Conservation (phyloP, 2,113 vertebrate genomes). For the Ptilorrhoa leucosticta region DNA sequence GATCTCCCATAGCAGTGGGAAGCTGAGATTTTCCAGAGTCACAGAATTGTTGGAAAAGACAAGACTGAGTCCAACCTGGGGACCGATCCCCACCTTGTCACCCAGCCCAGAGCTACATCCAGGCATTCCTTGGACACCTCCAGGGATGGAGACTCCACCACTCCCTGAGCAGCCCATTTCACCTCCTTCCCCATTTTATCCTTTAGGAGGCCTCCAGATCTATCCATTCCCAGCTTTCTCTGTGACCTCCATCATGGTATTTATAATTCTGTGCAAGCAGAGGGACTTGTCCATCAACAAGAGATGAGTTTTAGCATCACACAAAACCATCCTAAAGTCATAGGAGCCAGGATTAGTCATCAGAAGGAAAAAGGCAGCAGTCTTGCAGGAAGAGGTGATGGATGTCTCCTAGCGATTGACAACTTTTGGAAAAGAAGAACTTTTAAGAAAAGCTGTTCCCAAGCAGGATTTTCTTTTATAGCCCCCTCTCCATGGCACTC, state of each 20-base stretch:
- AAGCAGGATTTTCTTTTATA: neutral
- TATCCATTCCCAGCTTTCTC: neutral
- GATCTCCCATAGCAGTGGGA: neutral
- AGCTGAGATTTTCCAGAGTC: neutral
- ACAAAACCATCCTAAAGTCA: neutral
- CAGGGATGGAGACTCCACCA: neutral
- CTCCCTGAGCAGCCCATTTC: neutral
- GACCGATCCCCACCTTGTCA: neutral
- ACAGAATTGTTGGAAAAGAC: neutral
- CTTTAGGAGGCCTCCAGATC: neutral
- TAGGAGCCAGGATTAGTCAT: rapidly evolving
- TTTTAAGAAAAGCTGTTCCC: neutral
- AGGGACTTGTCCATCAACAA: neutral
- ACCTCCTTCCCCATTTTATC: neutral
- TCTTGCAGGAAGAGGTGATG: neutral
- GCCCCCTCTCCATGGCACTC: neutral
- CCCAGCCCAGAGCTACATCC: neutral
- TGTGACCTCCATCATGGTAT: neutral
- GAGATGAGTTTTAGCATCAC: neutral
- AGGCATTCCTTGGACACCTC: neutral
- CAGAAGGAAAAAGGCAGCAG: neutral
- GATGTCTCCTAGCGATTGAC: neutral
- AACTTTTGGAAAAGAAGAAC: neutral
- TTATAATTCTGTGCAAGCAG: neutral
- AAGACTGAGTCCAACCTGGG: rapidly evolving